Evolutionary conservation across 2,113 vertebrate species (phyloP).

Genomic region (Syngnathus typhle): DNA sequence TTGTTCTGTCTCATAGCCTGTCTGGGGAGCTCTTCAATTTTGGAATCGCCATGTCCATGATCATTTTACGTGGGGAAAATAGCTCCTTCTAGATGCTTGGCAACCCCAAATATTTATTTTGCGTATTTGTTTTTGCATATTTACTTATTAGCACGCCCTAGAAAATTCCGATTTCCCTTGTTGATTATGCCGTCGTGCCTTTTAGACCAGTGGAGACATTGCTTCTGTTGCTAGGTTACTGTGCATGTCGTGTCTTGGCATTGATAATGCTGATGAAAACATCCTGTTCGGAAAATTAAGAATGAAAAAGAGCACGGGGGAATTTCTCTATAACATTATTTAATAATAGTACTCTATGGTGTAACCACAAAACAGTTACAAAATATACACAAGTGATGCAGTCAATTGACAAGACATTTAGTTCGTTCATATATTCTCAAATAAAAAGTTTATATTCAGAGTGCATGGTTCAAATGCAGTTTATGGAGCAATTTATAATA

Average conservation of each 20-base stretch:
- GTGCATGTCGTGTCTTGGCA: constrained; percentile 22
- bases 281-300: constrained; percentile 14
- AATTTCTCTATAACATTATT: constrained; percentile 51
- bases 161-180: constrained; percentile 29
- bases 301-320: constrained; percentile 24
- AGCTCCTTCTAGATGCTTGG: neutral
- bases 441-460: constrained; percentile 54
- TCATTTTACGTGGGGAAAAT: neutral
- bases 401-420: constrained; percentile 55
- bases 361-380: constrained; percentile 64
- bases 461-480: constrained; percentile 40
- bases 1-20: constrained; percentile 3
- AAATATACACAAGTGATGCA: constrained; percentile 63
- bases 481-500: constrained; percentile 40
- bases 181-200: constrained; percentile 33
- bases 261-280: neutral
- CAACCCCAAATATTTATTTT: neutral
- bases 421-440: constrained; percentile 52
- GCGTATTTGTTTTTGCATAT: constrained; percentile 4
- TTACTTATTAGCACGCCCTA: constrained; percentile 11
- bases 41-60: neutral
- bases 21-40: neutral
- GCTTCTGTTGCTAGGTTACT: constrained; percentile 64
- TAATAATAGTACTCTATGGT: constrained; percentile 61
- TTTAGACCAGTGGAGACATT: constrained; percentile 30